Percentiles rank a stretch among this genome's conserved stretches.
Evolutionary conservation across 2,888 invertebrate species (phyloP).

Genomic region (Synergus gifuensis): DNA sequence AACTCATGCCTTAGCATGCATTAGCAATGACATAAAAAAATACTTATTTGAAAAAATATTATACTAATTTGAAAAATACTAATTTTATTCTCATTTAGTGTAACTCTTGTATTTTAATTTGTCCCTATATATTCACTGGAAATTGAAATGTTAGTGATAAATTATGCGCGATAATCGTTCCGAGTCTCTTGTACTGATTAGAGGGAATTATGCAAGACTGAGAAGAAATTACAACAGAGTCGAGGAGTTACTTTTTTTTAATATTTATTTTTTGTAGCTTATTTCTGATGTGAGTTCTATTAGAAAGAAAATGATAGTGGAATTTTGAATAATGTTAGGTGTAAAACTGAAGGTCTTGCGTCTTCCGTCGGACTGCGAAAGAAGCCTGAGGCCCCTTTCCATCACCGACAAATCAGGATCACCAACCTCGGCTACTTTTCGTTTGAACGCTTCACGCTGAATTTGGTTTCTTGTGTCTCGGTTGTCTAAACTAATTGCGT

Average conservation of each 20-base stretch:
- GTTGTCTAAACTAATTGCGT: conserved; percentile 63
- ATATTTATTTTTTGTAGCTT: not conserved
- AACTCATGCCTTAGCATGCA: too few species aligned
- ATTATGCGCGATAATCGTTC: conserved; percentile 13
- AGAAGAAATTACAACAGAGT: not conserved
- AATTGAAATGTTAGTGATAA: conserved; percentile 21
- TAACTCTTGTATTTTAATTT: conserved; percentile 12
- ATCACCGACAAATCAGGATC: conserved; percentile 19
- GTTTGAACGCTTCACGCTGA: conserved; percentile 65
- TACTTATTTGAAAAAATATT: too few species aligned
- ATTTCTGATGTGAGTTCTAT: too few species aligned
- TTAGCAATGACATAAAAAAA: too few species aligned
- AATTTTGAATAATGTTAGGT: not conserved
- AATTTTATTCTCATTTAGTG: not conserved
- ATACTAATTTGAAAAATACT: too few species aligned
- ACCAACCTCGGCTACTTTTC: conserved; percentile 51
- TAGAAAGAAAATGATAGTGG: too few species aligned
- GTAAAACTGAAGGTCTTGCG: conserved; percentile 23
- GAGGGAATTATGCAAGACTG: conserved; percentile 3
- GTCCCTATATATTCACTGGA: not conserved
- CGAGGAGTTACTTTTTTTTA: not conserved
- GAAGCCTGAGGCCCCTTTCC: conserved; percentile 9
- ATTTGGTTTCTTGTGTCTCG: conserved; percentile 62
- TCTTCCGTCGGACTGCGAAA: conserved; percentile 62
- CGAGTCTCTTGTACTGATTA: not conserved